phyloP scores from a whole-genome alignment of 2,888 invertebrate species.

The Dryobota labecula region DNA sequence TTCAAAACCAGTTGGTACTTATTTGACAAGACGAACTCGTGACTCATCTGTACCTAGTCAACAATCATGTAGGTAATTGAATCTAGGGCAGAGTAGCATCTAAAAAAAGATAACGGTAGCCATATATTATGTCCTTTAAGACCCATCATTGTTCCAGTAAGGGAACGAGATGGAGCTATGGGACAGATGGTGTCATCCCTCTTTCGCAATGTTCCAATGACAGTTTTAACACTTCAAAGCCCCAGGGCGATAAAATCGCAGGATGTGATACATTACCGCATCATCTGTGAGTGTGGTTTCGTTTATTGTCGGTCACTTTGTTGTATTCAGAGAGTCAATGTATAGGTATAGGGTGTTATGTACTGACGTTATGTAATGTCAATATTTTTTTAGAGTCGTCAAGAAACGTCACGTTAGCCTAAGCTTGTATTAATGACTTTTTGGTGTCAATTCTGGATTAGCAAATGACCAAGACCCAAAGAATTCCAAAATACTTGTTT shows the following conservation, averaged over 20 bases:
- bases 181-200: neutral
- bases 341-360: slow-evolving; percentile 31
- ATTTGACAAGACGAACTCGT: neutral
- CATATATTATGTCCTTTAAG: neutral
- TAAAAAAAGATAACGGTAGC: slow-evolving; percentile 7
- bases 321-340: slow-evolving; percentile 42
- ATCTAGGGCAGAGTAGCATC: neutral
- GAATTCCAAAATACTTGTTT: neutral
- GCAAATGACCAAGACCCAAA: neutral
- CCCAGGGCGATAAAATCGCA: slow-evolving; percentile 42
- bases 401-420: neutral
- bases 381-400: neutral
- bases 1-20: neutral
- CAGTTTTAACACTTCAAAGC: slow-evolving; percentile 22
- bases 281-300: slow-evolving; percentile 25
- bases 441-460: neutral
- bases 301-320: slow-evolving; percentile 62
- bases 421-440: neutral
- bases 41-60: neutral
- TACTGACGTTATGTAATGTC: neutral
- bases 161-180: slow-evolving; percentile 22
- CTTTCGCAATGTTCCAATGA: slow-evolving; percentile 12
- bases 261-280: slow-evolving; percentile 67
- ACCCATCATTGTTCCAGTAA: neutral
- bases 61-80: neutral